Base-by-base conservation (phyloP, 23 tunicate species). In the Corella eumyota region DNA sequence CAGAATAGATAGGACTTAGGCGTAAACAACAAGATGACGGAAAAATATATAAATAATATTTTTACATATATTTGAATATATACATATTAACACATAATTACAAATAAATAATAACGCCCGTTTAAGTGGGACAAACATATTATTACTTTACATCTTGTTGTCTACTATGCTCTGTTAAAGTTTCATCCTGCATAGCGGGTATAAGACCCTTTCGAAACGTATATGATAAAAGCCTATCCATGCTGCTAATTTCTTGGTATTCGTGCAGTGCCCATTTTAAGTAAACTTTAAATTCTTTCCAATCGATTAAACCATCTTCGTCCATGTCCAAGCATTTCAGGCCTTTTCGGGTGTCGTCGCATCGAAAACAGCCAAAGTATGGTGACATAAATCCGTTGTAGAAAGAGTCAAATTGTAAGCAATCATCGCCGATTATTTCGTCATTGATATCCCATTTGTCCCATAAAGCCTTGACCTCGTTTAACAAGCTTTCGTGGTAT, bases 361-460 rank as follows among this genome's bases (percentile, higher is more conserved):
- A 61, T 17, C 49, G 67, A 22, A 19, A 61, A 35, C 67, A 61
- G 4, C 67, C 67, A 35, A 61, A 34, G 50, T 61, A 61, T 26
- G 67, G 67, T 4, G 67, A 17, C 67, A 61, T 61, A 21, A 61
- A 61, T 21, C 67, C 67, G 50, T 61, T 61, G 50, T 34, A 61
- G 25, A 61, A 61, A 6, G 67, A 61, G 6, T 61, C 67, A 35
- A 34, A 61, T 36, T 61, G 21, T 25, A 61, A 50, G 37, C 48
- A 36, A 35, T 61, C 25, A 22, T 61, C 67, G 22, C 67, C 67
- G n/a, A n/a, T n/a, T 26, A 13, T 35, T 27, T 36, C 67, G 19
- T 61, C 67, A 7, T 4, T 5, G 22, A 61, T 50, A 35, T 61
- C 67, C 67, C 67, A 61, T 35, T 61, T 50, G 24, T 61, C 67